Evolutionary conservation across 2,113 vertebrate species (phyloP), one percentile per base, ranked within the genome.

Genomic region (Platysteira castanea): DNA sequence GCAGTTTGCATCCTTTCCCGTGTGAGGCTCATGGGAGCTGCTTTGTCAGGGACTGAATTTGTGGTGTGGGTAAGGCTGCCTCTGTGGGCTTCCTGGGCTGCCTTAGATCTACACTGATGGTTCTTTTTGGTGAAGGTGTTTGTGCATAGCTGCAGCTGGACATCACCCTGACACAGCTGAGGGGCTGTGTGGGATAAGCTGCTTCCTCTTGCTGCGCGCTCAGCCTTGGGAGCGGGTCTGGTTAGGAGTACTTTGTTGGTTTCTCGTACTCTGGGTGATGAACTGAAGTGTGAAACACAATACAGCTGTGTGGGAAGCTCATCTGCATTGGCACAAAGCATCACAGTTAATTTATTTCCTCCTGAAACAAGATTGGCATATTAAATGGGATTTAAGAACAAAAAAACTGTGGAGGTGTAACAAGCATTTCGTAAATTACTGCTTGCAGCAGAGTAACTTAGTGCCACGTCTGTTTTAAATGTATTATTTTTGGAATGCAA

Each of bases 231-330:
- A 79, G 4, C 3, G 21, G 68, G 11, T 60, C 79, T 87, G 56
- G 30, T 81, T 81, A 57, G 75, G 84, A 89, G 85, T 15, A 6
- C 65, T 93, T 88, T 60, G 60, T 87, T 94, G 79, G 0, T 67
- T 90, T 93, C 90, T 92, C 4, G 15, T 87, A 93, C 80, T 80
- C 68, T 28, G 71, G 65, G 11, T 97, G 96, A 94, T 37, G 80
- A 93, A 84, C 64, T 68, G 68, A 63, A 90, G 78, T 90, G 71
- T 11, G 79, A 93, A 96, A 79, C 94, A 89, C 82, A 94, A 64
- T 96, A 39, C 88, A 95, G 83, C 79, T 97, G 94, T 96, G 97
- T 96, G 95, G 94, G 96, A 97, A 97, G 96, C 94, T 95, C 92
- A 96, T 96, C 91, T 97, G 94, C 92, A 94, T 97, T 93, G 95